Evolutionary conservation across 2,888 invertebrate species (phyloP).

Genomic region (Taphrorychus bicolor): DNA sequence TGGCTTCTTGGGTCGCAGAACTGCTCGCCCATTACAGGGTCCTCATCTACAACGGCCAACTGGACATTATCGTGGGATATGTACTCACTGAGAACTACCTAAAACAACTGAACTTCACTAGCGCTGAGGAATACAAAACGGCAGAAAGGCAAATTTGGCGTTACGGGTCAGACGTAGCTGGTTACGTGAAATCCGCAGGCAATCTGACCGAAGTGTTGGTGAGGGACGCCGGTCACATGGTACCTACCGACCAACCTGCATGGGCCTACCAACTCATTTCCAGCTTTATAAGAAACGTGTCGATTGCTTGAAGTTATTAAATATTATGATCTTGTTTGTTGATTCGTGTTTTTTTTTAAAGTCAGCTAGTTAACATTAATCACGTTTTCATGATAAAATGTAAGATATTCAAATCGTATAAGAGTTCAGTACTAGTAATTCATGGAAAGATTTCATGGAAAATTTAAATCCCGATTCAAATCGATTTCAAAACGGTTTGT

Average conservation of each 20-base stretch:
- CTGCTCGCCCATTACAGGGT: slow-evolving; percentile 71
- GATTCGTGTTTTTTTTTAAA: too few relatives aligned
- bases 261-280: slow-evolving; percentile 73
- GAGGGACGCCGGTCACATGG: slow-evolving; percentile 82
- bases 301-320: slow-evolving; percentile 1
- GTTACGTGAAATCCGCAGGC: slow-evolving; percentile 73
- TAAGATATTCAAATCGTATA: too few relatives aligned
- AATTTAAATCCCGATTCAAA: too few relatives aligned
- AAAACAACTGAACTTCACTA: slow-evolving; percentile 68
- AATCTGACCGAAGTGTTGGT: slow-evolving; percentile 76
- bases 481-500: too few relatives aligned
- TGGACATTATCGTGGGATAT: slow-evolving; percentile 88
- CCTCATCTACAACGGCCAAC: slow-evolving; percentile 85
- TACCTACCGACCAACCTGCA: slow-evolving; percentile 79
- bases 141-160: slow-evolving; percentile 73
- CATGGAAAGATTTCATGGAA: too few relatives aligned
- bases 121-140: slow-evolving; percentile 67
- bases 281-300: slow-evolving; percentile 45
- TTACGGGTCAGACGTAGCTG: slow-evolving; percentile 71
- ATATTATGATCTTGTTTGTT: too few relatives aligned
- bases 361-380: too few relatives aligned
- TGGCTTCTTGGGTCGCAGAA: slow-evolving; percentile 58
- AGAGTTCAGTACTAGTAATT: too few relatives aligned
- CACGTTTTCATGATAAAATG: too few relatives aligned
- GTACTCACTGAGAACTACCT: slow-evolving; percentile 81